phyloP scores from a whole-genome alignment of 2,888 invertebrate species.

The Dascillus cervinus region DNA sequence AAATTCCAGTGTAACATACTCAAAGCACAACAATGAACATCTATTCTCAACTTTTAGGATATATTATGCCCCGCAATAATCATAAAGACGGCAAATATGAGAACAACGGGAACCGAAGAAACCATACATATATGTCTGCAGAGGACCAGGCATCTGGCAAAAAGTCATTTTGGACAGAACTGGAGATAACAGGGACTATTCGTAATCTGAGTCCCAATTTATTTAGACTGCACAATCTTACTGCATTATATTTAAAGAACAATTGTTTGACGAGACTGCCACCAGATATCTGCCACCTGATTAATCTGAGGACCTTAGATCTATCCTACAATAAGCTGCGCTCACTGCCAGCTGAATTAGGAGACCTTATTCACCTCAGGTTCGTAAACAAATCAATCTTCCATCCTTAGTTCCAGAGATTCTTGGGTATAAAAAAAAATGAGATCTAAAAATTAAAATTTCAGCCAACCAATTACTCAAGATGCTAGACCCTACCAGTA shows the following conservation, averaged over 20 bases:
- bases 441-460: too few relatives aligned
- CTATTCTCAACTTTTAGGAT: conserved; percentile 36
- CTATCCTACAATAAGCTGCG: conserved; percentile 91
- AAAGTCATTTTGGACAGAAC: conserved; percentile 79
- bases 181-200: conserved; percentile 82
- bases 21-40: conserved; percentile 9
- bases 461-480: background rate
- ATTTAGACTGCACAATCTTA: conserved; percentile 87
- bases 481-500: background rate
- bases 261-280: conserved; percentile 90
- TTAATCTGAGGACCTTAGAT: conserved; percentile 81
- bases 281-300: conserved; percentile 78
- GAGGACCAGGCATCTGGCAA: conserved; percentile 90
- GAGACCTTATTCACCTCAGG: conserved; percentile 93
- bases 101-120: conserved; percentile 63
- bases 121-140: conserved; percentile 85
- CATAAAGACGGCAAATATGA: conserved; percentile 80
- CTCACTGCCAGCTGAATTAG: conserved; percentile 90
- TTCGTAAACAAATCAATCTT: too few relatives aligned
- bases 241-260: conserved; percentile 91
- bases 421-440: too few relatives aligned
- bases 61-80: conserved; percentile 50
- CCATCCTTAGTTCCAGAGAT: too few relatives aligned
- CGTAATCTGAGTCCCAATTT: conserved; percentile 87
- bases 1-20: conserved; percentile 17